A percentile compares a stretch with the other conserved stretches of the same genome.
Conservation (phyloP, 1,140 invertebrate genomes). For the Drosophila ananassae region DNA sequence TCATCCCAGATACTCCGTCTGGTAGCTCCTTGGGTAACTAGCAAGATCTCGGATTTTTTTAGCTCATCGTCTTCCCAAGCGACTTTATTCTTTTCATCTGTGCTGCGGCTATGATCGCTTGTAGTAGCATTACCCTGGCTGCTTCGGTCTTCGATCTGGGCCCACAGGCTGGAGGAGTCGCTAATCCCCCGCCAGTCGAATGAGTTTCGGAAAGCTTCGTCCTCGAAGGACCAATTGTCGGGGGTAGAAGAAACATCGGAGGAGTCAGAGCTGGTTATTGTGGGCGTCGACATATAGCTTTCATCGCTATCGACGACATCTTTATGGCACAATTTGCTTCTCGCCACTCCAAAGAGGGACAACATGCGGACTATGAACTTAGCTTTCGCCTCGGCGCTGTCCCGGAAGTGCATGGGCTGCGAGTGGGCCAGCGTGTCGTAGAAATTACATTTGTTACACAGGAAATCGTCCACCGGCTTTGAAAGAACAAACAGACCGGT, state of each 20-base stretch:
- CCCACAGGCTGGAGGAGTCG: background rate
- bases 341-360: background rate
- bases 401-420: conserved; percentile 9
- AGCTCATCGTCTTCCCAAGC: background rate
- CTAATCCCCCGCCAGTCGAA: background rate
- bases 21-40: too few species aligned
- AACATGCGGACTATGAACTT: background rate
- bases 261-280: conserved; percentile 18
- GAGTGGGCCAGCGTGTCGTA: conserved; percentile 24
- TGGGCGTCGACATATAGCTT: conserved; percentile 30
- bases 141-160: background rate
- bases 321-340: background rate
- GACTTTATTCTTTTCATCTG: background rate
- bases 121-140: background rate
- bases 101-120: background rate
- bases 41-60: too few species aligned
- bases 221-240: background rate
- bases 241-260: background rate
- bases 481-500: conserved; percentile 38
- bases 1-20: too few species aligned
- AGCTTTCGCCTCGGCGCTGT: background rate
- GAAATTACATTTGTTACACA: conserved; percentile 12
- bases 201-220: background rate
- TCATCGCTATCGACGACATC: conserved; percentile 18
- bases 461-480: conserved; percentile 29